Conservation (phyloP, 1,140 invertebrate genomes). For the Mercenaria mercenaria region DNA sequence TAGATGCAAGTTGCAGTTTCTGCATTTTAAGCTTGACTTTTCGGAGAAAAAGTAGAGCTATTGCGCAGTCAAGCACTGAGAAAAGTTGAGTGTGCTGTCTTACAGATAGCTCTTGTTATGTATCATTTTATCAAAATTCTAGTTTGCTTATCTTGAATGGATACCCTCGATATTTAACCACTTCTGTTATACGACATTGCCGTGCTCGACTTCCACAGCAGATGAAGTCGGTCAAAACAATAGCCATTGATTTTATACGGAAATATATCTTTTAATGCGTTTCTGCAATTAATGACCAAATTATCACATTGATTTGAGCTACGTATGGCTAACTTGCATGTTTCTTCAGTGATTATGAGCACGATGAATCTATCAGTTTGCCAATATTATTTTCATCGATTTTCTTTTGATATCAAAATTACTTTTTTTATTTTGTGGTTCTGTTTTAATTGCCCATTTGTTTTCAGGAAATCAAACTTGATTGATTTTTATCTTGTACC, state of each 20-base stretch:
- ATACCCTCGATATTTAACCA: too few species aligned
- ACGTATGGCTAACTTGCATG: not conserved
- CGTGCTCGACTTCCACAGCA: too few species aligned
- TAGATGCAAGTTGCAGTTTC: too few species aligned
- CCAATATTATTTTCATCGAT: slow-evolving; percentile 8
- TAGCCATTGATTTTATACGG: not conserved
- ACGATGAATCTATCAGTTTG: not conserved
- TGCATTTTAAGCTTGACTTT: too few species aligned
- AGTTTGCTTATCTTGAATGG: too few species aligned
- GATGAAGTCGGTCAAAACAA: too few species aligned
- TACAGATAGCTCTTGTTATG: too few species aligned
- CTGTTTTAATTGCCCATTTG: not conserved
- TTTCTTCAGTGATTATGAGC: not conserved
- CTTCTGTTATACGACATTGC: too few species aligned
- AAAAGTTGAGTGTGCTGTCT: too few species aligned
- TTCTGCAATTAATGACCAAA: slow-evolving; percentile 7
- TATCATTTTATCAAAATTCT: too few species aligned
- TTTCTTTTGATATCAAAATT: not conserved
- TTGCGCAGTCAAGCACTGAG: too few species aligned
- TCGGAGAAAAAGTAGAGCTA: too few species aligned
- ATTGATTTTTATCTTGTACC: slow-evolving; percentile 12
- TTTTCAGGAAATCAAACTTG: not conserved
- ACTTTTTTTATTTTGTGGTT: not conserved
- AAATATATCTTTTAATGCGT: not conserved
- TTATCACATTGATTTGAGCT: not conserved